Base-by-base conservation (phyloP, 2,113 vertebrate species). In the Ranitomeya imitator region DNA sequence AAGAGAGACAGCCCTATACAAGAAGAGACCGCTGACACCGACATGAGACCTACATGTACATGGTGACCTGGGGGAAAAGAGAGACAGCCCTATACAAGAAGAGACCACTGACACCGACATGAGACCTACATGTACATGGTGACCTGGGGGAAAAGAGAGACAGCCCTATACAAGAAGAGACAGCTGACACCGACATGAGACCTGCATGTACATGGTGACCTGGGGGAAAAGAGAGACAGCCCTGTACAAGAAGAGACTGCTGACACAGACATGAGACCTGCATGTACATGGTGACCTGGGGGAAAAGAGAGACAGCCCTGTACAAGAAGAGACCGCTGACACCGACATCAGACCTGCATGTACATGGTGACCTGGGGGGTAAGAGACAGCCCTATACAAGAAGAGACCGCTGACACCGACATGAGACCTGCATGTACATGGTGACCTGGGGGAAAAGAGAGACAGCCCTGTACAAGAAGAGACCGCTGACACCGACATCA, bases 161-260 rank as follows among this genome's bases (percentile, higher is more conserved):
- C 31, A 9, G 73, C 37, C 71, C 26, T 37, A 26, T 31, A 31
- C 26, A 31, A 31, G 2, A 31, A 31, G 26, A 31, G 26, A 31
- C 26, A 1, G 26, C 26, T 31, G 26, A 31, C 26, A 31, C 26
- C 26, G 26, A 31, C 26, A 31, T 31, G 26, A 31, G 26, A 31
- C 26, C 26, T 31, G 26, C 26, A 31, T 31, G 26, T 31, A 31
- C 10, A 74, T 6, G 2, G 37, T 16, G 73, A 6, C 14, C 69
- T 59, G 84, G 71, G 84, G 71, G 71, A 60, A 23, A 86, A n/a
- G n/a, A n/a, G 26, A 79, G 59, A 73, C 69, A 86, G 55, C 67
- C 8, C 37, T 6, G 18, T 31, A 31, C 26, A 31, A 31, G 26
- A 31, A 31, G 2, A 31, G 26, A 31, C 26, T 2, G 26, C 26